Percentiles rank a stretch among this genome's conserved stretches.
phyloP scores from a whole-genome alignment of 2,113 vertebrate species.

The Taurulus bubalis region DNA sequence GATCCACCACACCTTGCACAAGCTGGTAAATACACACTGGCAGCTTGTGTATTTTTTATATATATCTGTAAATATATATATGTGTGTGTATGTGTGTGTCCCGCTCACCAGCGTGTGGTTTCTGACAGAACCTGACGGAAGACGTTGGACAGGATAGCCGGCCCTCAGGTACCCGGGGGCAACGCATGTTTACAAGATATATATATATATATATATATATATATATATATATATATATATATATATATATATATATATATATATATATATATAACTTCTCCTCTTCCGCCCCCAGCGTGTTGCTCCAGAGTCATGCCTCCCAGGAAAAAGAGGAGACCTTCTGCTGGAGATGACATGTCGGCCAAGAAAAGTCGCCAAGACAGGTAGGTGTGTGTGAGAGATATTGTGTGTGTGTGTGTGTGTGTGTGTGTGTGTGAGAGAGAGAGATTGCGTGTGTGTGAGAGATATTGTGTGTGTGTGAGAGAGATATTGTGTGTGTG shows the following conservation, averaged over 20 bases:
- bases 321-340: slow-evolving; percentile 99
- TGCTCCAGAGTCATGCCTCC: slow-evolving; percentile 98
- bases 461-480: too few relatives aligned
- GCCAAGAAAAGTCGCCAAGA: slow-evolving; percentile 99
- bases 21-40: slow-evolving; percentile 90
- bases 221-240: too few relatives aligned
- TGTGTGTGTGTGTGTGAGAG: too few relatives aligned
- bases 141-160: slow-evolving; percentile 95
- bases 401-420: too few relatives aligned
- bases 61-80: slow-evolving; percentile 15
- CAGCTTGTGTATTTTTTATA: slow-evolving; percentile 25
- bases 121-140: slow-evolving; percentile 94
- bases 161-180: slow-evolving; percentile 88
- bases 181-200: not conserved
- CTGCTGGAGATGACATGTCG: slow-evolving; percentile 94
- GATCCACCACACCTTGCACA: slow-evolving; percentile 99
- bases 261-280: too few relatives aligned
- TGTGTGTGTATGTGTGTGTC: slow-evolving; percentile 2
- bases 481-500: too few relatives aligned
- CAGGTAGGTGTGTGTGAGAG: slow-evolving; percentile 85
- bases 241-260: too few relatives aligned
- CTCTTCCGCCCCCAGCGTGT: slow-evolving; percentile 91
- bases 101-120: slow-evolving; percentile 13
- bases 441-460: too few relatives aligned
- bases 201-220: too few relatives aligned